A percentile compares a stretch with the other conserved stretches of the same genome.
Evolutionary conservation across 1,140 invertebrate species (phyloP).

Genomic region (Ceratoteleas bidentatus): DNA sequence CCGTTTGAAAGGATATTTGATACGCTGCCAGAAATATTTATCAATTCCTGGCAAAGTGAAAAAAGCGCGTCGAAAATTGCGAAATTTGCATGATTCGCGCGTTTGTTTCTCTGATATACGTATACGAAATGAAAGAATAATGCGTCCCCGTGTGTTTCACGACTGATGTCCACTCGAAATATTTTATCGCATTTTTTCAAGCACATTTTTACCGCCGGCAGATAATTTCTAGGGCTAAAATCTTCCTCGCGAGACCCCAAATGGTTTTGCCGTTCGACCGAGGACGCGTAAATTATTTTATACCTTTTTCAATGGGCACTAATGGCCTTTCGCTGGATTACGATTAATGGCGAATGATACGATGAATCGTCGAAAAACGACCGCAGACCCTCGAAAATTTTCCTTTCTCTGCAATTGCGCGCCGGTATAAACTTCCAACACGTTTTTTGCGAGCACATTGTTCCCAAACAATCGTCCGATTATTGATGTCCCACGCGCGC

Average conservation of each 20-base stretch:
- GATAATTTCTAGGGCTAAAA: slow-evolving; percentile 61
- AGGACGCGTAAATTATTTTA: slow-evolving; percentile 67
- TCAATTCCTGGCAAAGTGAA: not conserved
- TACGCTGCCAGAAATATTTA: not conserved
- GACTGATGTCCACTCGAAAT: slow-evolving; percentile 44
- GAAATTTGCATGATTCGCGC: slow-evolving; percentile 31
- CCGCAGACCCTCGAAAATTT: slow-evolving; percentile 33
- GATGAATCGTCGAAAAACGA: slow-evolving; percentile 60
- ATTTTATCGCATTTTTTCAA: slow-evolving; percentile 58
- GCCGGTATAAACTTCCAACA: slow-evolving; percentile 23
- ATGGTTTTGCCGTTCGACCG: slow-evolving; percentile 46
- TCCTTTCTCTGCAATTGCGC: slow-evolving; percentile 23
- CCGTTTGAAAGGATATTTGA: not conserved
- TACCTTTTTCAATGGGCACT: slow-evolving; percentile 66
- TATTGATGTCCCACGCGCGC: not conserved
- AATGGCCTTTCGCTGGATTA: slow-evolving; percentile 64
- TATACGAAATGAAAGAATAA: slow-evolving; percentile 39
- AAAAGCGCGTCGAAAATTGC: not conserved
- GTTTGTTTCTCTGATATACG: slow-evolving; percentile 29
- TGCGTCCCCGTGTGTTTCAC: slow-evolving; percentile 27
- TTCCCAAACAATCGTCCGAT: slow-evolving; percentile 31
- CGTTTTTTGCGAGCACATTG: slow-evolving; percentile 34
- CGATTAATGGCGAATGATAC: slow-evolving; percentile 66
- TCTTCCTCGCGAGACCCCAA: slow-evolving; percentile 58
- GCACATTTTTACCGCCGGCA: slow-evolving; percentile 46